phyloP scores from a whole-genome alignment of 2,888 invertebrate genomes.

The Balanococcus diminutus region DNA sequence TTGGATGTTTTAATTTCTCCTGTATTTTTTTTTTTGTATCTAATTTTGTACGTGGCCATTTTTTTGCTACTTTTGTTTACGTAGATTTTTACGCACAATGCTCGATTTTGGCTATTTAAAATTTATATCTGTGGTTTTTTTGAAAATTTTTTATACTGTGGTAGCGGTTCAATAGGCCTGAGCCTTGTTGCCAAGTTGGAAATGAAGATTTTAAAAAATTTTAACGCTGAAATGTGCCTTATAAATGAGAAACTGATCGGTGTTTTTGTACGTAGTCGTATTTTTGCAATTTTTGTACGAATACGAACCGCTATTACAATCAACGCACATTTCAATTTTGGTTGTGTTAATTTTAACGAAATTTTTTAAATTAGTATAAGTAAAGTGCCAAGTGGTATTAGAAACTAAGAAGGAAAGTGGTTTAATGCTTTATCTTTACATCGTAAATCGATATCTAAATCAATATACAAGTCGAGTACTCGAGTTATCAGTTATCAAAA shows the following conservation, averaged over 20 bases:
- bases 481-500: background rate
- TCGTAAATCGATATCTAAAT: background rate
- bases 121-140: constrained; percentile 22
- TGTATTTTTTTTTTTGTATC: background rate
- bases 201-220: background rate
- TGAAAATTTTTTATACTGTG: background rate
- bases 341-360: constrained; percentile 22
- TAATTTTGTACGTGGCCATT: background rate
- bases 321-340: constrained; percentile 36
- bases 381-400: too few relatives aligned
- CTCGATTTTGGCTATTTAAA: background rate
- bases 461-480: background rate
- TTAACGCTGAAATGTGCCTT: background rate
- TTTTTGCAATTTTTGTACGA: background rate
- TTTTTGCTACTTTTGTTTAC: background rate
- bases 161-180: background rate
- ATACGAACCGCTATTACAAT: background rate
- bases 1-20: too few relatives aligned
- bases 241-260: background rate
- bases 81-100: background rate
- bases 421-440: background rate
- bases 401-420: background rate
- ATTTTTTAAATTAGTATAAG: background rate
- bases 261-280: too few relatives aligned
- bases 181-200: background rate